Evolutionary conservation across 2,888 invertebrate species (phyloP).

Genomic region (Andrena marginata): DNA sequence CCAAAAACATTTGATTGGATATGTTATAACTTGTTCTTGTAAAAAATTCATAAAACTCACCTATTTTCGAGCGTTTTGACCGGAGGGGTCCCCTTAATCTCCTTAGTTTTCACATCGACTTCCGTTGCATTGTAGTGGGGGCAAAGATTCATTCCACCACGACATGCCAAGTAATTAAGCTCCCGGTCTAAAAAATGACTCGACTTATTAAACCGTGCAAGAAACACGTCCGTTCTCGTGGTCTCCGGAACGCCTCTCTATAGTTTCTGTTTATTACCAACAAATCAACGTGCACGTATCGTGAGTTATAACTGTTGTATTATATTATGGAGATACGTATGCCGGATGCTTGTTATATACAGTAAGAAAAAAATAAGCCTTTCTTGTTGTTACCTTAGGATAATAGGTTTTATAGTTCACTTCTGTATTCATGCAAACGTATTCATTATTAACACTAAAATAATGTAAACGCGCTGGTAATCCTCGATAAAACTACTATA

Average conservation of each 20-base stretch:
- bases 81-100: too few relatives aligned
- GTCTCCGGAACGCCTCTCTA: neutral
- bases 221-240: neutral
- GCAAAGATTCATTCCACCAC: neutral
- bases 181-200: slow-evolving; percentile 9
- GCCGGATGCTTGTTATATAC: neutral
- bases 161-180: slow-evolving; percentile 15
- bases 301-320: neutral
- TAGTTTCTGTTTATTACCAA: neutral
- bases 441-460: neutral
- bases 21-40: too few relatives aligned
- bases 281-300: neutral
- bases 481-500: too few relatives aligned
- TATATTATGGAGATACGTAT: neutral
- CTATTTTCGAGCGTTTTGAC: too few relatives aligned
- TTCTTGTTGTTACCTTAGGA: neutral
- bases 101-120: neutral
- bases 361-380: neutral
- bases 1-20: too few relatives aligned
- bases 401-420: neutral
- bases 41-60: too few relatives aligned
- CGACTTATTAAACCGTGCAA: neutral
- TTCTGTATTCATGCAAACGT: neutral
- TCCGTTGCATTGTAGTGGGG: neutral
- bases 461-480: neutral